A percentile compares a stretch with the other conserved stretches of the same genome.
These are phyloP conservation scores for Potorous gilbertii DNA, from an alignment of 2,797 vertebrate species.

Conservation along the genomic window DNA sequence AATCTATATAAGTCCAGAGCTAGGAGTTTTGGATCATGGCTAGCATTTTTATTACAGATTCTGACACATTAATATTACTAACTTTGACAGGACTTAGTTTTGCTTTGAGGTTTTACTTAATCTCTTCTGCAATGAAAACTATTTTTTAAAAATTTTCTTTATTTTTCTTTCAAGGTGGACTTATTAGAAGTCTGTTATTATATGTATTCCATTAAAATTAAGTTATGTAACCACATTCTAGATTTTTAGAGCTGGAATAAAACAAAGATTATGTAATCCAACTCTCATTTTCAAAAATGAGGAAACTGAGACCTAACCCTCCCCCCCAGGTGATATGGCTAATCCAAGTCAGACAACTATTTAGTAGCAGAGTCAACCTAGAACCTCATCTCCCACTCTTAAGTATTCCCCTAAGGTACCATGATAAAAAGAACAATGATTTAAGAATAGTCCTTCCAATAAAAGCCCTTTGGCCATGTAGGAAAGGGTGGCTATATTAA, in stretches of 20 bases:
- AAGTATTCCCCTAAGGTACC: neutral
- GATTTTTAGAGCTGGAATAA: constrained; percentile 27
- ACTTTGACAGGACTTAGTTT: constrained; percentile 9
- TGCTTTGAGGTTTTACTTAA: constrained; percentile 86
- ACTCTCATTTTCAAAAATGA: constrained; percentile 48
- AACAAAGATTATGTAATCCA: neutral
- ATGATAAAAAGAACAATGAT: neutral
- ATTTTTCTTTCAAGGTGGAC: constrained; percentile 87
- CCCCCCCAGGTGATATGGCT: neutral
- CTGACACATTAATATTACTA: neutral
- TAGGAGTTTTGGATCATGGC: neutral
- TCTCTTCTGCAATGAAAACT: constrained; percentile 84
- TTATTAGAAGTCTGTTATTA: constrained; percentile 83
- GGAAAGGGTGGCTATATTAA: neutral
- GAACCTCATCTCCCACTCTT: neutral
- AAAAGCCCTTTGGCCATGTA: constrained; percentile 1
- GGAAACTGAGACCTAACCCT: neutral
- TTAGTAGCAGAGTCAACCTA: neutral
- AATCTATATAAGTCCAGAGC: neutral
- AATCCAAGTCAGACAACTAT: neutral
- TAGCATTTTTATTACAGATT: neutral
- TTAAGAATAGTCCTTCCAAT: neutral
- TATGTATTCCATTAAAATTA: constrained; percentile 32
- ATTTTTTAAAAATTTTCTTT: constrained; percentile 82
- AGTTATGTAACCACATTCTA: constrained; percentile 6